Evolutionary conservation across 2,113 vertebrate genomes (phyloP).

Genomic region (Chloebia gouldiae): DNA sequence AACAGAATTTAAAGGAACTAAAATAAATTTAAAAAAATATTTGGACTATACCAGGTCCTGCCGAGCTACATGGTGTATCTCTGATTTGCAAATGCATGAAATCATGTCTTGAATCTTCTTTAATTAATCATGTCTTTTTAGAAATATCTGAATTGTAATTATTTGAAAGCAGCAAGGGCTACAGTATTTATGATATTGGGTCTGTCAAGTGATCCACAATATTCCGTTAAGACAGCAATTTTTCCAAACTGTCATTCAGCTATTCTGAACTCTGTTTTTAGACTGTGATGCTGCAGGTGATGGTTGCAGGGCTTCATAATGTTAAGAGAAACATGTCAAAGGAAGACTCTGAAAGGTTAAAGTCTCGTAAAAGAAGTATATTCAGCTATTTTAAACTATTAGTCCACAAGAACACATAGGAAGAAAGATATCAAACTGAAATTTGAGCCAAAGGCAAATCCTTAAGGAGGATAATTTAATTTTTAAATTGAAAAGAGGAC

Average conservation of each 20-base stretch:
- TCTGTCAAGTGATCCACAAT: neutral
- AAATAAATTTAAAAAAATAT: neutral
- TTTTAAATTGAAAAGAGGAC: neutral
- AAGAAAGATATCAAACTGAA: neutral
- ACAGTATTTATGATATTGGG: neutral
- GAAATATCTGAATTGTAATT: slow-evolving; percentile 8
- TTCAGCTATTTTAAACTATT: neutral
- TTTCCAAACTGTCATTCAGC: neutral
- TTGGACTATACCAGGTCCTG: neutral
- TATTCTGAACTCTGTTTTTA: neutral
- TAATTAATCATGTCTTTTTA: neutral
- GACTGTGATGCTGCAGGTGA: neutral
- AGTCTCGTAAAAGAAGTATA: neutral
- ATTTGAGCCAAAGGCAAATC: slow-evolving; percentile 26
- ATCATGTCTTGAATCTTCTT: neutral
- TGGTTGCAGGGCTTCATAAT: neutral
- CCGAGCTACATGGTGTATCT: neutral
- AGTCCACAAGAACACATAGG: neutral
- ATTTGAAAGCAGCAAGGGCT: neutral
- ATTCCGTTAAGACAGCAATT: neutral
- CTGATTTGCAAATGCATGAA: slow-evolving; percentile 4
- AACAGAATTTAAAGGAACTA: neutral
- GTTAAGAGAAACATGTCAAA: neutral
- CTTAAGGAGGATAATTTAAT: slow-evolving; percentile 14
- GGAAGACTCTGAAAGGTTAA: neutral